Base-by-base conservation (phyloP, 2,797 vertebrate species). In the Aselliscus stoliczkanus region DNA sequence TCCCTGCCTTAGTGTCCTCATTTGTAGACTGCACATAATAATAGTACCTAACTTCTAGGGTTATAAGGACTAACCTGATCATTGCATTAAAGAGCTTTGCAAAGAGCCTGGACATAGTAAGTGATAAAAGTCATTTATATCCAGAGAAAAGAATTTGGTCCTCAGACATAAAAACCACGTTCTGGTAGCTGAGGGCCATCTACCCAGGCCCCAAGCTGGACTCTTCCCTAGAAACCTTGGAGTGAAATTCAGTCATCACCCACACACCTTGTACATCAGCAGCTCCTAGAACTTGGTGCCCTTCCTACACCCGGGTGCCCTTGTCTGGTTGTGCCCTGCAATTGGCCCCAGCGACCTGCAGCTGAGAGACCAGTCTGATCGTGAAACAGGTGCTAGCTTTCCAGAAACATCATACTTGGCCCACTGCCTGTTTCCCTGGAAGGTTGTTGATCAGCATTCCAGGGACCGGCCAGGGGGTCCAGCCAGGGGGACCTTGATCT, bases 81-180 rank as follows among this genome's bases (percentile, higher is more conserved):
- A 90, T 86, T 88, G 21, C n/a, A 86, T 85, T 95, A 84, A 90
- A 95, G 76, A 88, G 25, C 29, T 85, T 91, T 77, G 31, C 44
- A 70, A 86, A 94, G 56, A 93, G 25, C 50, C 54, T 90, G 50
- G 39, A 29, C 70, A 76, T 56, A 80, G 17, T 56, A 4, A 82
- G 54, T 93, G 67, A 58, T 91, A 64, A 67, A 96, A 95, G 82
- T 82, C 47, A 50, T 21, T 92, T 94, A 60, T 77, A 37, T 75
- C 37, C 20, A 91, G 50, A 89, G 17, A 83, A 88, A 80, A 31
- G 8, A 86, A 95, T 92, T 87, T 89, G 65, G 44, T 58, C 39
- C 44, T 25, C 18, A 75, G 60, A 56, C 39, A 67, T 47, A 92
- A 82, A 88, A 88, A 89, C 50, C 39, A 70, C 64, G 29, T 95